Conservation (phyloP, 2,797 vertebrate genomes). For the Muraenolepis orangiensis region DNA sequence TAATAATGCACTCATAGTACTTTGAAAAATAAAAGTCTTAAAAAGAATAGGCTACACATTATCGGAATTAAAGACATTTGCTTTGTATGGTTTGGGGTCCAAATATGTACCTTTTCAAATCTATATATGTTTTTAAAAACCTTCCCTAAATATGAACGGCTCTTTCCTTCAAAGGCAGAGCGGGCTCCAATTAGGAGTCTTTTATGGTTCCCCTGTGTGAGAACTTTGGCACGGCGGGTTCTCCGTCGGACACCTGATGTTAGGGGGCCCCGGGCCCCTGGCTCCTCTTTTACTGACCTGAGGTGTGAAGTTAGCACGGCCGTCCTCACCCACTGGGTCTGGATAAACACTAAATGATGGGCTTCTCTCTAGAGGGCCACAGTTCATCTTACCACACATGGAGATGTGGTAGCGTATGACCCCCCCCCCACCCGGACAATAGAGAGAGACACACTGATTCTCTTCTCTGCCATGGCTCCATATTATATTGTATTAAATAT, state of each 20-base stretch:
- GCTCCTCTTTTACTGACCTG: constrained; percentile 58
- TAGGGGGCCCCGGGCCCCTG: constrained; percentile 50
- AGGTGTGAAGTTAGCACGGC: constrained; percentile 75
- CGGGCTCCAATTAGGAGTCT: constrained; percentile 50
- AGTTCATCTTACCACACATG: constrained; percentile 34
- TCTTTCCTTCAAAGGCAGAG: constrained; percentile 64
- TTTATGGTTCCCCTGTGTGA: constrained; percentile 63
- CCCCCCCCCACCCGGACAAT: no score
- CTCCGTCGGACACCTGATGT: constrained; percentile 68
- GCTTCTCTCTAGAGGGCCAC: constrained; percentile 44
- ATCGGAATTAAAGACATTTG: neutral
- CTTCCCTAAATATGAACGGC: constrained; percentile 25
- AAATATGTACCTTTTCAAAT: neutral
- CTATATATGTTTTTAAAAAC: neutral
- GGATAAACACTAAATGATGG: constrained; percentile 63
- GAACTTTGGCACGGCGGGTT: constrained; percentile 65
- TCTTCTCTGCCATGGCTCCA: neutral
- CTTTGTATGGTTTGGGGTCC: neutral
- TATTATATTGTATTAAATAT: neutral
- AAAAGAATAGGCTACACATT: neutral
- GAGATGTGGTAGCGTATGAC: no score
- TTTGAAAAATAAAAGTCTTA: no score
- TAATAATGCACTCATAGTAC: no score
- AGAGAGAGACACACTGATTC: constrained; percentile 11
- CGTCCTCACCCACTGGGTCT: constrained; percentile 57